Conservation (phyloP, 2,888 invertebrate species). For the Eumerus sabulonum region DNA sequence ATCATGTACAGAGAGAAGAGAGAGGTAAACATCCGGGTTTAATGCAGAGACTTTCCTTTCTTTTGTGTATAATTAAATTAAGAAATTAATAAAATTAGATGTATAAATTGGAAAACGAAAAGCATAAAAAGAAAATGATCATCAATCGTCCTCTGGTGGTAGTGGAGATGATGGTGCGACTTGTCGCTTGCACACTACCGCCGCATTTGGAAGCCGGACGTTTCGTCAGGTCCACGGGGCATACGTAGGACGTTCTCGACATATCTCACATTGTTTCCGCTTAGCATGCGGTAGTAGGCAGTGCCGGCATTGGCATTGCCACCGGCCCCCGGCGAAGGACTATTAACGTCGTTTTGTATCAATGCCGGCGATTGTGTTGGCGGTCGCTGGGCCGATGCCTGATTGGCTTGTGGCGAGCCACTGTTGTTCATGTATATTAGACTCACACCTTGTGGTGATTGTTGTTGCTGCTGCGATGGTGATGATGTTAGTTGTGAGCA, state of each 20-base stretch:
- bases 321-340: conserved; percentile 71
- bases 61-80: conserved; percentile 63
- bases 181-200: conserved; percentile 79
- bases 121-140: conserved; percentile 38
- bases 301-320: conserved; percentile 71
- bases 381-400: too few relatives aligned
- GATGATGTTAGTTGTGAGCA: conserved; percentile 20
- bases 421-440: conserved; percentile 30
- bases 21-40: conserved; percentile 56
- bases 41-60: conserved; percentile 43
- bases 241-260: conserved; percentile 82
- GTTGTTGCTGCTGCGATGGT: conserved; percentile 11
- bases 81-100: conserved; percentile 56
- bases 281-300: conserved; percentile 26
- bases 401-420: conserved; percentile 22
- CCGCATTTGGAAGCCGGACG: conserved; percentile 84
- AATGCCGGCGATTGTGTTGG: conserved; percentile 16
- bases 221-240: conserved; percentile 90
- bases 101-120: conserved; percentile 55
- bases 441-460: neutral
- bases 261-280: conserved; percentile 48
- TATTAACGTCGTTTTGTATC: conserved; percentile 22
- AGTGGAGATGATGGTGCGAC: conserved; percentile 23
- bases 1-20: conserved; percentile 12
- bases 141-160: too few relatives aligned